These are phyloP conservation scores for Minunthozetes semirufus DNA, from an alignment of 2,888 invertebrate species.

Conservation along the genomic window DNA sequence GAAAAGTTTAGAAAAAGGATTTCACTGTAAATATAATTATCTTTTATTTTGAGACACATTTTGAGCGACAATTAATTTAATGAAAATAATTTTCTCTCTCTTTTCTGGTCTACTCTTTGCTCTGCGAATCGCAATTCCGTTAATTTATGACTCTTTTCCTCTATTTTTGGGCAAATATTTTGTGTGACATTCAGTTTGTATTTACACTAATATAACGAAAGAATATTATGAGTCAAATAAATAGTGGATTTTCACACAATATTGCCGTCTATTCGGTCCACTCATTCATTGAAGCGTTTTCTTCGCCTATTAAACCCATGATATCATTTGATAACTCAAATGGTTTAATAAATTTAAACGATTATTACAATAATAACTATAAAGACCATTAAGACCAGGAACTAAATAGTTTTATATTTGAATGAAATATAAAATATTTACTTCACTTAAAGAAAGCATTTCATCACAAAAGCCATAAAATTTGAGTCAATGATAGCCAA, in stretches of 20 bases:
- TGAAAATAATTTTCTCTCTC: too few species aligned
- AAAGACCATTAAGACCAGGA: constrained; percentile 6
- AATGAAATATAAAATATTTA: neutral
- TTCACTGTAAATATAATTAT: neutral
- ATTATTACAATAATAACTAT: neutral
- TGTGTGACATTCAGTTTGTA: constrained; percentile 1
- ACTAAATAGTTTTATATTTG: neutral
- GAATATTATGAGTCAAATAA: constrained; percentile 4
- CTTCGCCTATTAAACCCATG: too few species aligned
- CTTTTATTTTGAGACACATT: too few species aligned
- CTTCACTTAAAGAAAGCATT: neutral
- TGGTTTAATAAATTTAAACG: constrained; percentile 4
- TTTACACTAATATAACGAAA: neutral
- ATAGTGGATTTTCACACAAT: neutral
- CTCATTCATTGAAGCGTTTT: too few species aligned
- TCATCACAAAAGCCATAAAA: neutral
- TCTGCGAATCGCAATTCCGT: neutral
- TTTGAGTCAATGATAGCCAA: neutral
- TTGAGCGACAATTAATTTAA: neutral
- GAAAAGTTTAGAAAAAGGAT: constrained; percentile 1
- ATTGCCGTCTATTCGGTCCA: too few species aligned
- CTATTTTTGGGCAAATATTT: neutral
- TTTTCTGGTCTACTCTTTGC: neutral
- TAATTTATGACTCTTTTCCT: constrained; percentile 3
- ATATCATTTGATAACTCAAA: too few species aligned